Base-by-base conservation (phyloP, 2,113 vertebrate genomes). In the Ochotona curzoniae region DNA sequence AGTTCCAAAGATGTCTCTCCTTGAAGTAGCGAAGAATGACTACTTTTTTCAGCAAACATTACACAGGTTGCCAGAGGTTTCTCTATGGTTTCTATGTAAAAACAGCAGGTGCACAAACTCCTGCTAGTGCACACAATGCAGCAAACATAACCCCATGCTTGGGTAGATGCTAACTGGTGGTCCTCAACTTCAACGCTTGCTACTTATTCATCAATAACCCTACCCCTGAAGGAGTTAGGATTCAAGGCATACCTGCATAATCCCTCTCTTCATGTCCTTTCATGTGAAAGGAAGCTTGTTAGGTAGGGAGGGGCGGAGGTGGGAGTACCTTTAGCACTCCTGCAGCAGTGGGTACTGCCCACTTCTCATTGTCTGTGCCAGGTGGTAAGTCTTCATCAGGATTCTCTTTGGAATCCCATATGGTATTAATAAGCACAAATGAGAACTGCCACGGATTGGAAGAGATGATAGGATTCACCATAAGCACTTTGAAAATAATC, bases 21-120 rank as follows among this genome's bases (percentile, higher is more conserved):
- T 44, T 87, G 80, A 91, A 32, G 60, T 35, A 78, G 47, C 32
- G 93, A 80, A 87, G 93, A 80, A 87, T 21, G 21, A 13, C 25
- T 84, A 6, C 73, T 94, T 93, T 91, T 81, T 54, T 92, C 81
- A 80, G 87, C 75, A 86, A 94, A 93, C 5, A 32, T 93, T 86
- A 75, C 15, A 78, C 81, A 82, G 54, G 14, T 30, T 95, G n/a
- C 44, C 66, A 76, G 51, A 89, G 6, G 20, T 66, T 92, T 51
- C 79, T 64, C 8, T 23, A 1, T 87, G 35, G 38, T 74, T 83
- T 61, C 15, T 83, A 28, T 76, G 63, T 73, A 81, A 66, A 67
- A 93, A 73, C 1, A 84, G 71, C 26, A 75, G 20, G 44, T 30
- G 25, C 51, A 89, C 9, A 89, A 83, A 90, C 83, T 75, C n/a